phyloP scores from a whole-genome alignment of 2,113 vertebrate species.

The Stomatorhinus ivindoensis region DNA sequence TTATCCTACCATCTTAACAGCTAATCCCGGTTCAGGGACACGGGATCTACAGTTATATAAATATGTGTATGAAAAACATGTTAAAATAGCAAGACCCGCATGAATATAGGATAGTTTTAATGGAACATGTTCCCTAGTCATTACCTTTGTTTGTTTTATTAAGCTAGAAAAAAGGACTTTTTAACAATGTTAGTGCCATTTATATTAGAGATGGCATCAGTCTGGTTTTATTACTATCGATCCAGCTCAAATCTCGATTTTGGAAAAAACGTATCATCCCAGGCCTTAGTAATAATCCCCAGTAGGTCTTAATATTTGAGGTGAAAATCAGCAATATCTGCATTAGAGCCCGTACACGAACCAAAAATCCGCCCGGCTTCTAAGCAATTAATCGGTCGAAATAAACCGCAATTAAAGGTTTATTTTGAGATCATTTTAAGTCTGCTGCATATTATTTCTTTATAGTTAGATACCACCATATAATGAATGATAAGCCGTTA shows the following conservation, averaged over 20 bases:
- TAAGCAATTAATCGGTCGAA: constrained; percentile 5
- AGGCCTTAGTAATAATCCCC: not conserved
- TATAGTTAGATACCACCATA: constrained; percentile 10
- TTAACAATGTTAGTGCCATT: not conserved
- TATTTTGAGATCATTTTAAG: not conserved
- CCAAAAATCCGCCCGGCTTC: constrained; percentile 2
- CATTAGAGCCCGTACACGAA: not conserved
- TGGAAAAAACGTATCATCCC: not conserved
- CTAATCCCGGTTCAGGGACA: not conserved
- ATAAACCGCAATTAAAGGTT: constrained; percentile 12
- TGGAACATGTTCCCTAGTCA: not conserved
- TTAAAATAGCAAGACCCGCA: not conserved
- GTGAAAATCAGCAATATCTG: not conserved
- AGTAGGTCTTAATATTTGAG: not conserved
- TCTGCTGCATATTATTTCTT: constrained; percentile 8
- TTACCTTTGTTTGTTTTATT: not conserved
- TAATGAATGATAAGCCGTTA: constrained; percentile 2
- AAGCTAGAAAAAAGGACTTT: not conserved
- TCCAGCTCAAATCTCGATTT: not conserved
- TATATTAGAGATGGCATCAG: not conserved
- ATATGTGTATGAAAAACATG: not conserved
- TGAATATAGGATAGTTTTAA: not conserved
- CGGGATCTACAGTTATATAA: not conserved
- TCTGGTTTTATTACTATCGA: not conserved
- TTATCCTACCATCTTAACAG: not conserved